Evolutionary conservation across 2,888 invertebrate genomes (phyloP).

Genomic region (Drosophila vallismaia): DNA sequence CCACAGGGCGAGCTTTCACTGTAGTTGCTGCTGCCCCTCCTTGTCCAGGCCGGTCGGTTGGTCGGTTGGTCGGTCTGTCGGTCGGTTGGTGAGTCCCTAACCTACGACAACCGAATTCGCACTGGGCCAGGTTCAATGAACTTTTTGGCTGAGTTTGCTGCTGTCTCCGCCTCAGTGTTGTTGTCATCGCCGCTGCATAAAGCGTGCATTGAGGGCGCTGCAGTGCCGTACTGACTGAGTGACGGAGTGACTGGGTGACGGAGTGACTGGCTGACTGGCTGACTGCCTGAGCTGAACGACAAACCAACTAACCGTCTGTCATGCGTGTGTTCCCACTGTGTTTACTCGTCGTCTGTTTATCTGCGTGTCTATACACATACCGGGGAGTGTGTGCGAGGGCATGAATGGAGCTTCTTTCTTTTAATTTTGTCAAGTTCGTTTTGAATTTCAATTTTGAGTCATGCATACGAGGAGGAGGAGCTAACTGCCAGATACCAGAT

Average conservation of each 20-base stretch:
- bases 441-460: constrained; percentile 79
- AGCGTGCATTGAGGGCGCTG: constrained; percentile 78
- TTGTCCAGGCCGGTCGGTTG: constrained; percentile 46
- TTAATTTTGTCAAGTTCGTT: constrained; percentile 80
- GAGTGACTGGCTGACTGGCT: constrained; percentile 33
- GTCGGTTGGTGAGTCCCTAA: constrained; percentile 70
- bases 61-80: constrained; percentile 39
- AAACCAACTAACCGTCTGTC: constrained; percentile 34
- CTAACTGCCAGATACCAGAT: constrained; percentile 60
- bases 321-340: constrained; percentile 64
- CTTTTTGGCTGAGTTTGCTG: constrained; percentile 74
- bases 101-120: constrained; percentile 79
- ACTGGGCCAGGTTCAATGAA: constrained; percentile 79
- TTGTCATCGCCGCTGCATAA: constrained; percentile 58
- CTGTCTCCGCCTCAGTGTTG: constrained; percentile 35
- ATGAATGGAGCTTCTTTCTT: constrained; percentile 80
- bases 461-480: constrained; percentile 54
- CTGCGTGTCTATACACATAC: constrained; percentile 36
- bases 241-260: constrained; percentile 37
- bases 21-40: constrained; percentile 64
- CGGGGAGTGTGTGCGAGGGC: constrained; percentile 67
- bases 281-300: constrained; percentile 53
- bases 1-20: constrained; percentile 17
- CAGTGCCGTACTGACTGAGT: constrained; percentile 35
- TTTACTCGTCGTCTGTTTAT: constrained; percentile 34